A percentile compares a stretch with the other conserved stretches of the same genome.
These are phyloP conservation scores for Pelodytes ibericus DNA, from an alignment of 2,797 vertebrate genomes.

Conservation along the genomic window DNA sequence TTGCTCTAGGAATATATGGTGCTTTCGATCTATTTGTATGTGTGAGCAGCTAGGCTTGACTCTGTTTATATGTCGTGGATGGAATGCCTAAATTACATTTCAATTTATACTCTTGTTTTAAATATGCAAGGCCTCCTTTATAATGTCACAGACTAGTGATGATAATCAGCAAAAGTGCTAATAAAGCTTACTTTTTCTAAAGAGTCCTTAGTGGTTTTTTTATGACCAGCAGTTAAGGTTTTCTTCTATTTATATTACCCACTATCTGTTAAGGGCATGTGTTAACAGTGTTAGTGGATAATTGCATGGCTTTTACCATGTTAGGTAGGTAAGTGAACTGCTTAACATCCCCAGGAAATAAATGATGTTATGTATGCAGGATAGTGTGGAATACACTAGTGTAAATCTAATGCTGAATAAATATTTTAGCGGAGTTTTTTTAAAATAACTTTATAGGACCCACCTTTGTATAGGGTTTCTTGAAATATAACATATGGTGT, in stretches of 20 bases:
- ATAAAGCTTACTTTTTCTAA: not conserved
- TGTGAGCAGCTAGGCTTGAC: no score
- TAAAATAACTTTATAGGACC: no score
- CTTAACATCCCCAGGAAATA: no score
- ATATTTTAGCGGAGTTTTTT: no score
- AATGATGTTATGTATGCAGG: no score
- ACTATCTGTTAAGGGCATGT: not conserved
- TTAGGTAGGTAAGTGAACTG: not conserved
- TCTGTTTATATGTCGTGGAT: no score
- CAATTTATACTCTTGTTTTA: not conserved
- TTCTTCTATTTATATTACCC: not conserved
- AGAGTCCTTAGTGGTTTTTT: not conserved
- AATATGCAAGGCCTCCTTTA: not conserved
- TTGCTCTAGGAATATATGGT: no score
- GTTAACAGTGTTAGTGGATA: not conserved
- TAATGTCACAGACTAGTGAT: not conserved
- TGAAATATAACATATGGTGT: no score
- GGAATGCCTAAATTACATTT: not conserved
- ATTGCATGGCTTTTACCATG: not conserved
- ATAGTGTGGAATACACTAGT: no score
- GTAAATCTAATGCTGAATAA: no score
- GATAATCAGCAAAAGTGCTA: not conserved
- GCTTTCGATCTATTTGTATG: no score
- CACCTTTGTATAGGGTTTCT: no score
- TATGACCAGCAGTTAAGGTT: not conserved